phyloP scores from a whole-genome alignment of 2,888 invertebrate genomes.

The Neocrepidodera transversa region DNA sequence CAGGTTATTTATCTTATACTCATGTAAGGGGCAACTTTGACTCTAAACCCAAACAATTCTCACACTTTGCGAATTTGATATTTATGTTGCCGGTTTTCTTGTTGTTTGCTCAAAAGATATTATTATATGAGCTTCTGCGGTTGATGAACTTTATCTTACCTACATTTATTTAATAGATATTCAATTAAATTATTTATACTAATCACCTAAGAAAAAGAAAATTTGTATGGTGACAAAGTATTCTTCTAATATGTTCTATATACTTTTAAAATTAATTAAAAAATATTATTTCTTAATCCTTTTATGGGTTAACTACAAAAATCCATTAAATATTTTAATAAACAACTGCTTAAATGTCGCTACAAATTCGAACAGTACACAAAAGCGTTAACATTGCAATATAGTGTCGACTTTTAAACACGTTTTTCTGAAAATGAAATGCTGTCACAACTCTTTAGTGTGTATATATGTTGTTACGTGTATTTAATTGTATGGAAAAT shows the following conservation, averaged over 20 bases:
- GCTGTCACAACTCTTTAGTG: constrained; percentile 57
- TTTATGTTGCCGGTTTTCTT: constrained; percentile 40
- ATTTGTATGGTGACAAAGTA: no score
- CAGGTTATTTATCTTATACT: constrained; percentile 54
- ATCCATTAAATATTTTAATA: background rate
- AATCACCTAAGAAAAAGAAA: no score
- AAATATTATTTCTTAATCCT: no score
- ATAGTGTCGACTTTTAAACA: constrained; percentile 45
- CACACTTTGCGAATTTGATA: constrained; percentile 46
- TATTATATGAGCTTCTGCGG: background rate
- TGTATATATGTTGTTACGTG: constrained; percentile 53
- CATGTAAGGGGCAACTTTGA: constrained; percentile 46
- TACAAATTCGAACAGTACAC: background rate
- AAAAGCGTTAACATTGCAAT: constrained; percentile 18
- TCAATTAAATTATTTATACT: no score
- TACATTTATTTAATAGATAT: no score
- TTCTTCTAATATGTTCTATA: no score
- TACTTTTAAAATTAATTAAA: no score
- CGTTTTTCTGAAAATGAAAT: constrained; percentile 54
- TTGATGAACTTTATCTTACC: background rate
- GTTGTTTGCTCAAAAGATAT: constrained; percentile 8
- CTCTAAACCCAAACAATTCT: constrained; percentile 43
- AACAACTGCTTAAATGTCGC: background rate
- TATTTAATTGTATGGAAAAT: constrained; percentile 62
- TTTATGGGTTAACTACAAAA: no score